Conservation (phyloP, 2,888 invertebrate species). For the Drosophila merina region DNA sequence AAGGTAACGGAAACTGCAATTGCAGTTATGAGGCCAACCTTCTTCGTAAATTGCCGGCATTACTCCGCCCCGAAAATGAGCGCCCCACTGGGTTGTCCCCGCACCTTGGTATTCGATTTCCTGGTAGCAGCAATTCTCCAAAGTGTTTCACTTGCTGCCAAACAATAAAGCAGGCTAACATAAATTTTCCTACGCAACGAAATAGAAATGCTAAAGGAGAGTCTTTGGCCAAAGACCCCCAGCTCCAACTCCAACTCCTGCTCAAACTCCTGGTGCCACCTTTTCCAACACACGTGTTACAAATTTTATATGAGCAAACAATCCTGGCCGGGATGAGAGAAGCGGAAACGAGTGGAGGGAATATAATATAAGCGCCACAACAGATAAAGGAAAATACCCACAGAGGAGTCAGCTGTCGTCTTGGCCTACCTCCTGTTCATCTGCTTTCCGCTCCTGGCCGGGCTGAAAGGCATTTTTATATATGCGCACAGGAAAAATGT, state of each 20-base stretch:
- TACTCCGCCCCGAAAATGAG: conserved; percentile 15
- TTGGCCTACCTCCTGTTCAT: conserved; percentile 17
- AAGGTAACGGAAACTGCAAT: conserved; percentile 77
- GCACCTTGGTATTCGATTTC: conserved; percentile 24
- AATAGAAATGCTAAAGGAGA: conserved; percentile 27
- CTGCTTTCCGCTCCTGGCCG: conserved; percentile 15
- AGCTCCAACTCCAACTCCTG: background rate
- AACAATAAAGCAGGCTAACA: conserved; percentile 73
- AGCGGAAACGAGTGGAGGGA: conserved; percentile 19
- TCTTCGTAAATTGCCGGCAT: conserved; percentile 52
- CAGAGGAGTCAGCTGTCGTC: conserved; percentile 44
- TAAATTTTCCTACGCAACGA: conserved; percentile 64
- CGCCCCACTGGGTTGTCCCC: background rate
- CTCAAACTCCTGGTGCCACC: conserved; percentile 9
- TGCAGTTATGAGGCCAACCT: conserved; percentile 45
- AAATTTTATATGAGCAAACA: conserved; percentile 77
- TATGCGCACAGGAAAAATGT: conserved; percentile 74
- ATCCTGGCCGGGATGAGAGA: conserved; percentile 42
- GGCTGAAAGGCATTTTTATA: conserved; percentile 70
- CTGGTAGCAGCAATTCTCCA: conserved; percentile 67
- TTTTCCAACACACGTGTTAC: conserved; percentile 74
- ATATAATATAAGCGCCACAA: conserved; percentile 69
- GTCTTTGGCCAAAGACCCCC: conserved; percentile 1
- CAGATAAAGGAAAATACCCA: conserved; percentile 74
- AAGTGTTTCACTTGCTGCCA: conserved; percentile 78